Conservation (phyloP, 2,113 vertebrate species). For the Rhabdornis inornatus region DNA sequence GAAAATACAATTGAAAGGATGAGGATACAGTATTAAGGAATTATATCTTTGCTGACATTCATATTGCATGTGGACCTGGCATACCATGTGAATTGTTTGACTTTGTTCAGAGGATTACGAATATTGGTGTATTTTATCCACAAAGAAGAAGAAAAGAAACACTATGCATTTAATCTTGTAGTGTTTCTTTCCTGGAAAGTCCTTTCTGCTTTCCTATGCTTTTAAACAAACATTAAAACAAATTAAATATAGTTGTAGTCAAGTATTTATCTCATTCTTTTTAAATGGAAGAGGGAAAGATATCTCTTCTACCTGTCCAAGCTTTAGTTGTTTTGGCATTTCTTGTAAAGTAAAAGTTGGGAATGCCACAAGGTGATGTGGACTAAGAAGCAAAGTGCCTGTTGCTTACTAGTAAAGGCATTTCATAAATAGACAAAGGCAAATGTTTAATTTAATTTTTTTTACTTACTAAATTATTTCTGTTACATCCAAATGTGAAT, state of each 20-base stretch:
- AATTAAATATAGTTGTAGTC: background rate
- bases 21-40: background rate
- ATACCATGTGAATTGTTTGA: background rate
- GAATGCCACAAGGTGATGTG: background rate
- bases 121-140: background rate
- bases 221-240: background rate
- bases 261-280: background rate
- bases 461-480: background rate
- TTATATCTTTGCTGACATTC: background rate
- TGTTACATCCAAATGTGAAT: background rate
- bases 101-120: background rate
- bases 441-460: background rate
- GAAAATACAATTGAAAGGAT: background rate
- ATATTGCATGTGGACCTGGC: background rate
- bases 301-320: background rate
- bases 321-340: background rate
- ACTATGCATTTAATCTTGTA: background rate
- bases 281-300: background rate
- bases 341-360: background rate
- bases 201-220: background rate
- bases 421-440: background rate
- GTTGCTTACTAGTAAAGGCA: background rate
- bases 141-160: background rate
- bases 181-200: background rate
- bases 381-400: background rate